phyloP scores from a whole-genome alignment of 2,113 vertebrate species.

The Apteryx owenii region DNA sequence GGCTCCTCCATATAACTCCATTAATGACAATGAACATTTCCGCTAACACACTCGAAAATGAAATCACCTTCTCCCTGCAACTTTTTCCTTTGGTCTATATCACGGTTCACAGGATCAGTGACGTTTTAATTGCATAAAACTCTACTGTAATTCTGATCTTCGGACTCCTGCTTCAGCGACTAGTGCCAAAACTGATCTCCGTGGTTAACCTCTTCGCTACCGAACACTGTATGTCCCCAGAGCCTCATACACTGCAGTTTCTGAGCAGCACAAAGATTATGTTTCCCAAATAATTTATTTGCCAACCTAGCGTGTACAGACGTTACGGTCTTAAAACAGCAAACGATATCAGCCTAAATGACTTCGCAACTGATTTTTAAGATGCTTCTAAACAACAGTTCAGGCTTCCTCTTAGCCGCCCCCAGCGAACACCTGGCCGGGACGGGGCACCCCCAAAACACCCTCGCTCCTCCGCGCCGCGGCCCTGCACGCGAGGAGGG shows the following conservation, averaged over 20 bases:
- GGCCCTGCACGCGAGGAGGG: not conserved
- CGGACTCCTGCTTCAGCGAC: not conserved
- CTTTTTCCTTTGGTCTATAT: accelerated
- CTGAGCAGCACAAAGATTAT: too few relatives aligned
- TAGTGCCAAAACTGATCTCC: too few relatives aligned
- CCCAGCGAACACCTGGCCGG: not conserved
- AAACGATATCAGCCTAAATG: too few relatives aligned
- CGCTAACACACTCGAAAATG: not conserved
- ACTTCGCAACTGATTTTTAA: too few relatives aligned
- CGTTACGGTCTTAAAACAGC: too few relatives aligned
- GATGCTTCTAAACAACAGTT: too few relatives aligned
- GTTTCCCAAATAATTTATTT: not conserved
- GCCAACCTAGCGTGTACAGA: too few relatives aligned
- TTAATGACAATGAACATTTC: accelerated
- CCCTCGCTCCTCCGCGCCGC: not conserved
- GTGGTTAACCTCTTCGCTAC: too few relatives aligned
- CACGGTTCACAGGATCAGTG: accelerated
- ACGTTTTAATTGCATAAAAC: accelerated
- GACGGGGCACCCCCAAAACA: slow-evolving; percentile 28
- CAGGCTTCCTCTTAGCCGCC: too few relatives aligned
- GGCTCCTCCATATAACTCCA: accelerated
- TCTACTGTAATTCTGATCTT: accelerated
- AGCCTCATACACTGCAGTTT: too few relatives aligned
- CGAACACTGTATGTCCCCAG: too few relatives aligned
- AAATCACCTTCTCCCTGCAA: not conserved